Evolutionary conservation across 2,888 invertebrate species (phyloP).

Genomic region (Tridacna crocea): DNA sequence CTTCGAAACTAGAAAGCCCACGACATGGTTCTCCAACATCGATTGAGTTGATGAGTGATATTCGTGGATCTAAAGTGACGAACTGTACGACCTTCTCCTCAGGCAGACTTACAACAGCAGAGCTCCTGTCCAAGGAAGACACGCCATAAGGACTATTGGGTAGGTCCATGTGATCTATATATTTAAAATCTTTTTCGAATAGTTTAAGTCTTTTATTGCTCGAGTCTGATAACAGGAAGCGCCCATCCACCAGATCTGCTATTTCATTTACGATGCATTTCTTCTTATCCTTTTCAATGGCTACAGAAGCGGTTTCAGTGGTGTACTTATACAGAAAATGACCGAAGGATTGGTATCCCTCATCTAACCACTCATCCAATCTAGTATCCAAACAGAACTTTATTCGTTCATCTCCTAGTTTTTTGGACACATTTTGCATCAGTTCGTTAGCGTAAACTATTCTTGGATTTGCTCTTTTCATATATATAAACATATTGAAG

Average conservation of each 20-base stretch:
- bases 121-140: constrained; percentile 37
- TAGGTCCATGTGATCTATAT: constrained; percentile 35
- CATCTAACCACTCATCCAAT: constrained; percentile 38
- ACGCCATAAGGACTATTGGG: constrained; percentile 39
- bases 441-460: constrained; percentile 13
- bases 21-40: constrained; percentile 47
- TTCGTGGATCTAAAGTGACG: constrained; percentile 39
- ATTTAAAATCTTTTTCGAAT: constrained; percentile 43
- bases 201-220: constrained; percentile 44
- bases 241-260: constrained; percentile 35
- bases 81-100: constrained; percentile 40
- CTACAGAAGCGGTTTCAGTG: constrained; percentile 32
- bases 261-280: constrained; percentile 46
- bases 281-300: constrained; percentile 34
- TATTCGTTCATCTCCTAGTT: constrained; percentile 22
- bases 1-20: constrained; percentile 44
- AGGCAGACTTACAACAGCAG: constrained; percentile 46
- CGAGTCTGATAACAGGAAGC: constrained; percentile 45
- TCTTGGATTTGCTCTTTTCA: constrained; percentile 40
- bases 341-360: constrained; percentile 30
- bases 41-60: constrained; percentile 33
- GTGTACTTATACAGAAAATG: constrained; percentile 47
- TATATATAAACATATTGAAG: constrained; percentile 42
- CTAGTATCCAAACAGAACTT: constrained; percentile 38
- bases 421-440: background rate